A percentile compares a stretch with the other conserved stretches of the same genome.
These are phyloP conservation scores for Orthosia incerta DNA, from an alignment of 2,888 invertebrate species.

Conservation along the genomic window DNA sequence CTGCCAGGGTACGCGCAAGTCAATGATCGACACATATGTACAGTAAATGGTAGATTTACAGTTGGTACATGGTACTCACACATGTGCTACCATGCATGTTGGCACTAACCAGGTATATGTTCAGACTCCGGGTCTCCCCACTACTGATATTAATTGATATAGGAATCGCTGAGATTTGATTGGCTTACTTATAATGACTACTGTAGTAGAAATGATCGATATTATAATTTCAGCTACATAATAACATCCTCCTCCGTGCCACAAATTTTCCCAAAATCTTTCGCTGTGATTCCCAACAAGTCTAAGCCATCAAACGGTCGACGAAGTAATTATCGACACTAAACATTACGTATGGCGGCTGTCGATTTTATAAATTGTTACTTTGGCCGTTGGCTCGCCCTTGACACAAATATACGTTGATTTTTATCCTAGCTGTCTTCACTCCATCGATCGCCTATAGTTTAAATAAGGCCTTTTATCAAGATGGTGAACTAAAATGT, in stretches of 20 bases:
- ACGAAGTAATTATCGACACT: slow-evolving; percentile 41
- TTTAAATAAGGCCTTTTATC: slow-evolving; percentile 46
- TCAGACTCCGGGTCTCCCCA: too few relatives aligned
- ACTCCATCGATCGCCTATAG: slow-evolving; percentile 51
- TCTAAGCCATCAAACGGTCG: slow-evolving; percentile 12
- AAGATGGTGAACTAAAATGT: slow-evolving; percentile 33
- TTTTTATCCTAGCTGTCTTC: slow-evolving; percentile 57
- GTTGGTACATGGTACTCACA: too few relatives aligned
- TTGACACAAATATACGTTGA: slow-evolving; percentile 63
- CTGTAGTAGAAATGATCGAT: too few relatives aligned
- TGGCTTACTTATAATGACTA: too few relatives aligned
- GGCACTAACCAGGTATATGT: too few relatives aligned
- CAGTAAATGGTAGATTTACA: too few relatives aligned
- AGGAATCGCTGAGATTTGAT: too few relatives aligned
- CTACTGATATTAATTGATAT: too few relatives aligned
- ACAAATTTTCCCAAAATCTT: not conserved
- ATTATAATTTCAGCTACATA: not conserved
- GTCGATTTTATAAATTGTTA: slow-evolving; percentile 58
- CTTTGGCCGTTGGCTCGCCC: slow-evolving; percentile 48
- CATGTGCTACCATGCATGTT: too few relatives aligned
- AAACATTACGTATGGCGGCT: slow-evolving; percentile 30
- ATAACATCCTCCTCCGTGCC: not conserved
- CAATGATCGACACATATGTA: too few relatives aligned
- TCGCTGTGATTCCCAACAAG: not conserved
- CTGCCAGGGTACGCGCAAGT: too few relatives aligned